phyloP scores from a whole-genome alignment of 1,140 invertebrate genomes.

The Rhynchophorus ferrugineus region DNA sequence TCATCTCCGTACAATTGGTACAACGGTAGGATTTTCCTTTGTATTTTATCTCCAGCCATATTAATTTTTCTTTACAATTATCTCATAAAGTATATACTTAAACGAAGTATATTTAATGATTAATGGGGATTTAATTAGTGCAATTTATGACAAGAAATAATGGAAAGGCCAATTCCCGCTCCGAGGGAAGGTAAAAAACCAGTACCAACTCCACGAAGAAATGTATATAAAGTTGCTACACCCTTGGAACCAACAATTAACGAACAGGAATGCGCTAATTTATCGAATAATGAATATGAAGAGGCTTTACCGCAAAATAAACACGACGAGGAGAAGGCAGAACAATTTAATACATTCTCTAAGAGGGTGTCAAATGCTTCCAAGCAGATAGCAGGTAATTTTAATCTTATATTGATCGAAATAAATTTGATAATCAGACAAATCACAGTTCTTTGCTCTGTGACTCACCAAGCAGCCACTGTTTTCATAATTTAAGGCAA shows the following conservation, averaged over 20 bases:
- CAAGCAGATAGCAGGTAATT: conserved; percentile 19
- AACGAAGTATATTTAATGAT: neutral
- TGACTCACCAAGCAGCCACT: too few relatives aligned
- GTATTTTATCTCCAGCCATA: neutral
- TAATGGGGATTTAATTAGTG: neutral
- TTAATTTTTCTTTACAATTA: too few relatives aligned
- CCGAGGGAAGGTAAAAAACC: conserved; percentile 20
- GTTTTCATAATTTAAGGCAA: too few relatives aligned
- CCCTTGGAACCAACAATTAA: too few relatives aligned
- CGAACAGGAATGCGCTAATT: neutral
- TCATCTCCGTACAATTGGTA: too few relatives aligned
- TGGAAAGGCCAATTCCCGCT: conserved; percentile 21
- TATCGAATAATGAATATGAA: neutral
- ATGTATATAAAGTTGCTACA: conserved; percentile 3
- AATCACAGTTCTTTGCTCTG: too few relatives aligned
- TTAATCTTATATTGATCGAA: too few relatives aligned
- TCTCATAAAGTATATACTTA: too few relatives aligned
- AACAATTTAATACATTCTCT: conserved; percentile 18
- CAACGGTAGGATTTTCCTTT: neutral
- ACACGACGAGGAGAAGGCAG: neutral
- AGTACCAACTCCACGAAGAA: conserved; percentile 14
- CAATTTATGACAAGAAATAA: neutral
- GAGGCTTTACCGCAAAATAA: neutral
- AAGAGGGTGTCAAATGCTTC: conserved; percentile 15
- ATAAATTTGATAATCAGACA: too few relatives aligned